Conservation (phyloP, 2,888 invertebrate genomes). For the Stenodema calcarata region DNA sequence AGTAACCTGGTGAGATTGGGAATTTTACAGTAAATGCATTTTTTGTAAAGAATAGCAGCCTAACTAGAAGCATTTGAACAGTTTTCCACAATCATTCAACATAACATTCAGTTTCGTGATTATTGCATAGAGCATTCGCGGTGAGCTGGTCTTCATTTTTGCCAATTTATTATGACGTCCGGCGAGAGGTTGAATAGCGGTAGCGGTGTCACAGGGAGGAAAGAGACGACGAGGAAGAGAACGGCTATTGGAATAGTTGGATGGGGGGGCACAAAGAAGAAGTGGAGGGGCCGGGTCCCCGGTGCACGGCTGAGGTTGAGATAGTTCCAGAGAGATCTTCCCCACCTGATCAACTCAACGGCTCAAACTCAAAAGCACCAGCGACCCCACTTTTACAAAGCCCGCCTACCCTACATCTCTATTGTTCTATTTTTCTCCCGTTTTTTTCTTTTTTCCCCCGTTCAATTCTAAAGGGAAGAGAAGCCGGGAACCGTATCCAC, state of each 20-base stretch:
- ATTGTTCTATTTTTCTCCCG: neutral
- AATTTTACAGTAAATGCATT: too few relatives aligned
- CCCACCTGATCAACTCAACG: neutral
- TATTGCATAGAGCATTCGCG: too few relatives aligned
- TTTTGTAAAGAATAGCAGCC: too few relatives aligned
- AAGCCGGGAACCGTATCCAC: neutral
- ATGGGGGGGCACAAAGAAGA: neutral
- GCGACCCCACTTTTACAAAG: neutral
- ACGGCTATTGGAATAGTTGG: neutral
- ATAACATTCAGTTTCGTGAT: too few relatives aligned
- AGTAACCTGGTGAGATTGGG: too few relatives aligned
- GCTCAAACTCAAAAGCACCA: neutral
- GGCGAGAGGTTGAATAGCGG: neutral
- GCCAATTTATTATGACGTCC: neutral
- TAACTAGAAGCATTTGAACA: too few relatives aligned
- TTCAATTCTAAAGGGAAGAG: neutral
- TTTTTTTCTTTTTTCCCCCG: too few relatives aligned
- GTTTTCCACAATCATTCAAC: too few relatives aligned
- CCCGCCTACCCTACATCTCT: neutral
- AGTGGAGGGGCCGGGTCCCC: neutral
- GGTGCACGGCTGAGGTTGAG: neutral
- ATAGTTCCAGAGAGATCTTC: conserved; percentile 6
- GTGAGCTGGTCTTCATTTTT: neutral
- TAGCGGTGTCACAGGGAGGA: neutral
- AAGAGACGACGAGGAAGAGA: neutral